These are phyloP conservation scores for Eremobia ochroleuca DNA, from an alignment of 2,888 invertebrate genomes.

Conservation along the genomic window DNA sequence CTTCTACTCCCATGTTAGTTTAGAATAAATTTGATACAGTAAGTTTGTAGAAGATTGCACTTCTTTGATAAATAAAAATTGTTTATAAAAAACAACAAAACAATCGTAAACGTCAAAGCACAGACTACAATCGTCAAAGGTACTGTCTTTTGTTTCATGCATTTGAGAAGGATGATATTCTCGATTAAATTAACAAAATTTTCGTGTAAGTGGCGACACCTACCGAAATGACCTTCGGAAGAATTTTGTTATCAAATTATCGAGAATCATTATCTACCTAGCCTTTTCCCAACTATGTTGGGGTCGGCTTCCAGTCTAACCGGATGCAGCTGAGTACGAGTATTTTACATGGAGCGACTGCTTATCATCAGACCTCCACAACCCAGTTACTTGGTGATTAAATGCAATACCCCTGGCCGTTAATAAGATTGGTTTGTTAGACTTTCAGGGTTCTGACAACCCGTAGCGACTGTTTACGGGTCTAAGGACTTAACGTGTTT, in stretches of 20 bases:
- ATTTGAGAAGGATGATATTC: neutral
- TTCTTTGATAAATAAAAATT: neutral
- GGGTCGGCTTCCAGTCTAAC: too few relatives aligned
- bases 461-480: neutral
- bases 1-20: conserved; percentile 84
- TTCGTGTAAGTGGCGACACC: neutral
- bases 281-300: neutral
- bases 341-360: too few relatives aligned
- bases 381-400: neutral
- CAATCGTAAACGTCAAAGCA: conserved; percentile 23
- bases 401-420: too few relatives aligned
- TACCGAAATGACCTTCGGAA: neutral
- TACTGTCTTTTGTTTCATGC: neutral
- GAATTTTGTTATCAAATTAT: neutral
- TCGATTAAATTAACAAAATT: neutral
- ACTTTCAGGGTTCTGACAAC: neutral
- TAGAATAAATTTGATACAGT: neutral
- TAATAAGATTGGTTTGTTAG: too few relatives aligned
- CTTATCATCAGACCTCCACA: too few relatives aligned
- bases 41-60: neutral
- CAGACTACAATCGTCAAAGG: too few relatives aligned
- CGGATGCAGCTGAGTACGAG: too few relatives aligned
- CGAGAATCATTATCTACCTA: neutral
- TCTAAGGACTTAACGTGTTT: neutral
- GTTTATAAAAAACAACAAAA: conserved; percentile 50